Base-by-base conservation (phyloP, 2,797 vertebrate species). In the Salmo trutta region DNA sequence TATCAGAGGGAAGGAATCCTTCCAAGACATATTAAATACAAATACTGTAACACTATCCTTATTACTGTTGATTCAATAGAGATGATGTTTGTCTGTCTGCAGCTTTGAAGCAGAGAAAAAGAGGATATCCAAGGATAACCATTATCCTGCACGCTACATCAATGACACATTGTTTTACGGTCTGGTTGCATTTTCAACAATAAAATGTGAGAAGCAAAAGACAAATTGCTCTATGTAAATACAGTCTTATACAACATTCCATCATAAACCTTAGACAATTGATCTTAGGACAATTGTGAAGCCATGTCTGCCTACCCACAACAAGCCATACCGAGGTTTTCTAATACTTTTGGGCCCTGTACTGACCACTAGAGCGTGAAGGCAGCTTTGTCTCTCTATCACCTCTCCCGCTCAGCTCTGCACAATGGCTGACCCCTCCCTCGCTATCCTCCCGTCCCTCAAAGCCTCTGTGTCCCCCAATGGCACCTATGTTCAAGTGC, bases 401-500 rank as follows among this genome's bases (percentile, higher is more conserved):
- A 67, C 15, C 4, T 67, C 24, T 33, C 27, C 15, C 24, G 0
- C 65, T 56, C 19, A 17, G 54, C 15, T 67, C 14, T 67, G 29
- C 29, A 29, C 65, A 31, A 67, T 27, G 21, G 14, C 29, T 67
- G 65, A 33, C 65, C 15, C 65, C 54, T 47, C 2, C 41, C 27
- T 66, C 65, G 14, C 27, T 6, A 29, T 29, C 64, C 64, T 27
- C 24, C 27, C 24, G 1, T 29, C 27, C 24, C 24, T 31, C 27
- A 66, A 66, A 16, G 15, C 64, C 64, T 31, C 24, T 15, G 24
- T 66, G 64, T 31, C 71, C 51, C 6, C 51, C 16, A 19, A 8
- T 21, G 56, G 59, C 24, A 59, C 68, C n/a, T 75, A 77, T 75
- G 75, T 81, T 41, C 56, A 41, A 21, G 69, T 33, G 52, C 29